Evolutionary conservation across 2,113 vertebrate genomes (phyloP), one percentile per base, ranked within the genome.

Genomic region (Desmodus rotundus): DNA sequence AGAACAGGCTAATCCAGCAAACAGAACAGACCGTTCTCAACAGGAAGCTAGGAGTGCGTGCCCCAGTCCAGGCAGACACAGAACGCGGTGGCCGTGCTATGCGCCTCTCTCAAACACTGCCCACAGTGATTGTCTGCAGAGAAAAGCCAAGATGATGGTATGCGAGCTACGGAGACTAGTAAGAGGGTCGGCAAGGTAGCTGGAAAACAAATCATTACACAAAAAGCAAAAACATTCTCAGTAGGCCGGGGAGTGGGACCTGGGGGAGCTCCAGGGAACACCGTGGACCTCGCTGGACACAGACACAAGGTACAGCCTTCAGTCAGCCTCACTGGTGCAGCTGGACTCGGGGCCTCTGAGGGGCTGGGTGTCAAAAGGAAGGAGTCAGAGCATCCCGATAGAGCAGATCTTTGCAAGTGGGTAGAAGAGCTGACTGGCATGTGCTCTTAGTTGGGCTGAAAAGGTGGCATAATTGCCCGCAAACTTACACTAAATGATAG

Each of bases 101-200:
- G n/a, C 4, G 24, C 36, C 41, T 31, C 41, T 73, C 20, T 15
- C 9, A 54, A 65, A 31, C 26, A 16, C 47, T 11, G 4, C 7
- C 2, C 16, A 11, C 4, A 33, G 43, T 2, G 76, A 28, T 5
- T 12, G 28, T 43, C 76, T 28, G 11, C 4, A 2, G 0, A 36
- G 52, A 26, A 73, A 52, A n/a, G 47, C 85, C 43, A 43, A 65
- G n/a, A 28, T 7, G 33, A 41, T 3, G 33, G 41, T 4, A 7
- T 26, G 33, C 1, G 24, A 45, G 43, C 76, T 28, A 10, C 43
- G 24, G 38, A 43, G 28, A 77, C 14, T 6, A 52, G 41, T 26
- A 10, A 15, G 50, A 56, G 31, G 15, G 33, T 47, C 41, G 61
- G 33, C 26, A 65, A 38, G 58, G 52, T 36, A 19, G n/a, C 36